These are phyloP conservation scores for Pseudotriccus pelzelni DNA, from an alignment of 2,797 vertebrate genomes.

Conservation along the genomic window DNA sequence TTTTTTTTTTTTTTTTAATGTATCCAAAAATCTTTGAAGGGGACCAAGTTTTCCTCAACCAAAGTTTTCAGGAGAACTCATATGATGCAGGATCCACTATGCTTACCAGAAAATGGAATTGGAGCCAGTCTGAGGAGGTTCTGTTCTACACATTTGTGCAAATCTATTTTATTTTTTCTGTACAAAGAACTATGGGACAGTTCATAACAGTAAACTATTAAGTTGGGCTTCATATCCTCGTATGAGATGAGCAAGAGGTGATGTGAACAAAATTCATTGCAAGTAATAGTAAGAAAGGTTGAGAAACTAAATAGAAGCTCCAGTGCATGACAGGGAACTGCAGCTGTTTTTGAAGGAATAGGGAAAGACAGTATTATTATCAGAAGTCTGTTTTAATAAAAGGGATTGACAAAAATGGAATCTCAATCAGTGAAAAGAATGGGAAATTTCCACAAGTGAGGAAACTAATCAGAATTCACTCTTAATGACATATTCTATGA, in stretches of 20 bases:
- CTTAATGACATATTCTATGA: background rate
- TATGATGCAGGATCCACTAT: fast-evolving
- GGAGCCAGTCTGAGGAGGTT: background rate
- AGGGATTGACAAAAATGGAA: background rate
- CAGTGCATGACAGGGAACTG: background rate
- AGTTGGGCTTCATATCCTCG: background rate
- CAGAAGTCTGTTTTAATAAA: background rate
- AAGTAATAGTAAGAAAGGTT: background rate
- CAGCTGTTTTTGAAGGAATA: background rate
- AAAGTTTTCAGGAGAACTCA: background rate
- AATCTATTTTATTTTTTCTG: background rate
- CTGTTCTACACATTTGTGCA: background rate
- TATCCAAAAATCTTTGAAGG: background rate
- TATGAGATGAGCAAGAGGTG: background rate
- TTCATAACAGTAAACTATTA: background rate
- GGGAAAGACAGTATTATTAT: fast-evolving
- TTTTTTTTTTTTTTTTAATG: background rate
- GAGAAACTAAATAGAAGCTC: background rate
- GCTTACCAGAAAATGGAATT: background rate
- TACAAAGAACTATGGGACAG: background rate
- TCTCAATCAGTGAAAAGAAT: background rate
- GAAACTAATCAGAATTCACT: background rate
- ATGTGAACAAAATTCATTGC: background rate
- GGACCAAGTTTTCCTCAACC: background rate
- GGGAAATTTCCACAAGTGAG: background rate